Conservation (phyloP, 2,888 invertebrate species). For the Diploptera punctata region DNA sequence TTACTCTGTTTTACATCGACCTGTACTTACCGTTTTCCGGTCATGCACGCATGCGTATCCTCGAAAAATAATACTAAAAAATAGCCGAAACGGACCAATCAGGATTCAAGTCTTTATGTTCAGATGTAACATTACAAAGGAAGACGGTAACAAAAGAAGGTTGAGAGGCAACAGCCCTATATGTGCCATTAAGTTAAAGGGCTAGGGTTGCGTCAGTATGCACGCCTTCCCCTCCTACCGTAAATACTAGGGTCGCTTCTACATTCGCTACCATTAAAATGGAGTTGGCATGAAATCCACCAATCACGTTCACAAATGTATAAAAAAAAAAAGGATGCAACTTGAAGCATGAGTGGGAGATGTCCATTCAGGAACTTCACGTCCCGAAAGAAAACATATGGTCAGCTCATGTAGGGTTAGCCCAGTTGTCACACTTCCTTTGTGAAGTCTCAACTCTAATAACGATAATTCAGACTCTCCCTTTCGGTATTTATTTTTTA, state of each 20-base stretch:
- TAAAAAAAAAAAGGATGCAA: not conserved
- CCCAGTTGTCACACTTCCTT: too few relatives aligned
- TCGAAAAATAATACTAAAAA: conserved; percentile 9
- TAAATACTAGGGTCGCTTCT: conserved; percentile 7
- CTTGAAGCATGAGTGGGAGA: not conserved
- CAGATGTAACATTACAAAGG: conserved; percentile 19
- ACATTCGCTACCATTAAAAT: conserved; percentile 20
- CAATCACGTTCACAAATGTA: conserved; percentile 2
- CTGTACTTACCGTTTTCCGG: conserved; percentile 28
- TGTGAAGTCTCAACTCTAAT: too few relatives aligned
- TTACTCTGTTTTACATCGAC: conserved; percentile 4
- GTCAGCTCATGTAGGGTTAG: too few relatives aligned
- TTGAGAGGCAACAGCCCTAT: not conserved
- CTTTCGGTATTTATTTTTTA: too few relatives aligned
- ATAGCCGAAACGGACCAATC: conserved; percentile 18
- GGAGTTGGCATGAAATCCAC: conserved; percentile 18
- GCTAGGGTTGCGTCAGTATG: conserved; percentile 1
- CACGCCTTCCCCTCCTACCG: not conserved
- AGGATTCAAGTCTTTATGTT: conserved; percentile 5
- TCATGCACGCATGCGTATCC: conserved; percentile 30
- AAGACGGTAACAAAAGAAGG: not conserved
- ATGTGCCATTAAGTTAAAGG: conserved; percentile 8
- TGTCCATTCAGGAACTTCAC: not conserved
- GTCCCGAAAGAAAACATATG: too few relatives aligned
- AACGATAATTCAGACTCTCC: too few relatives aligned